Base-by-base conservation (phyloP, 2,888 invertebrate genomes). In the Caenorhabditis sp. region DNA sequence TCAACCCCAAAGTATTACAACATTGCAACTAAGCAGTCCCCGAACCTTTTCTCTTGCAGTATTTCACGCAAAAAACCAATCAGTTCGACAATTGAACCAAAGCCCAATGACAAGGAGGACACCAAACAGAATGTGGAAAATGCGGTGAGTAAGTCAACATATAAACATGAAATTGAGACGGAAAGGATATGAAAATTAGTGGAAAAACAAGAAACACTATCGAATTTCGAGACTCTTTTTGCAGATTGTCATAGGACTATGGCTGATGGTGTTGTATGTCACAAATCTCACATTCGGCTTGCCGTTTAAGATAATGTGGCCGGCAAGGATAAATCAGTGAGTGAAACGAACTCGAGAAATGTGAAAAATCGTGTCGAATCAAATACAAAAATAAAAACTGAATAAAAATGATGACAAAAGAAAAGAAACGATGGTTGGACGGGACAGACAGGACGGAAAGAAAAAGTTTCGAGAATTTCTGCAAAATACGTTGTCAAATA, bases 241-340 rank as follows among this genome's bases (percentile, higher is more conserved):
- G 47, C 35, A 79, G 79, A 67, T 79, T 65, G 79, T 79, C 65
- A 67, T 71, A 8, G 79, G 79, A 51, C 44, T 79, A 24, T 79
- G 79, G 79, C 47, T 70, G 18, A 60, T 67, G 26, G 79, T 79
- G 6, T 58, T 79, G 22, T 74, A 80, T 53, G 51, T 80, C 53
- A 80, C 80, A 5, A 80, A 80, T 32, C 68, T 64, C 58, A 50
- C 69, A 13, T 80, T 80, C 28, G 80, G 80, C 18, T 51, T 80
- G 11, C 80, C 80, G 20, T 60, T 80, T 11, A 28, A 69, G n/a
- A 80, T 80, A 50, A 69, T 80, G 80, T 74, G 74, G 68, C 80
- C 80, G 15, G 80, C 71, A 13, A 56, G 65, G 20, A 72, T 80
- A 15, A 80, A 80, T 22, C 80, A 80, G 80, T 80, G n/a, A 69